Conservation (phyloP, 2,888 invertebrate species). For the Andrena haemorrhoa region DNA sequence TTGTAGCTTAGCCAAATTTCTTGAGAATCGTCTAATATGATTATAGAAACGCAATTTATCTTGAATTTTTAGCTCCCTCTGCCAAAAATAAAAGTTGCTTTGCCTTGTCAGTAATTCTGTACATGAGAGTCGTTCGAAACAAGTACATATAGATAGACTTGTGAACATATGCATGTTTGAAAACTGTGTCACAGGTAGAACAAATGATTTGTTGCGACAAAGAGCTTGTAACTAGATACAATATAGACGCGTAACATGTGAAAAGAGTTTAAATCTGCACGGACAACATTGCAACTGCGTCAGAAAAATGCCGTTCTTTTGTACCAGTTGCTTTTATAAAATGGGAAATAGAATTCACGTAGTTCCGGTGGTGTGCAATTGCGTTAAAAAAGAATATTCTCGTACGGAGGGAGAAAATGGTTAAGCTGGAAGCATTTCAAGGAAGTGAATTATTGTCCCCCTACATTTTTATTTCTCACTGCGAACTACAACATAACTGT, state of each 20-base stretch:
- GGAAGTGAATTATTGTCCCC: background rate
- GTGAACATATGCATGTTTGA: too few relatives aligned
- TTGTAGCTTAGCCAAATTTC: too few relatives aligned
- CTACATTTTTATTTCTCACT: background rate
- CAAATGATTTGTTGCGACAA: background rate
- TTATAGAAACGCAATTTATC: too few relatives aligned
- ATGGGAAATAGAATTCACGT: background rate
- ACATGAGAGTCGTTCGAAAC: background rate
- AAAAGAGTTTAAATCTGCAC: background rate
- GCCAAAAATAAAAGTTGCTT: too few relatives aligned
- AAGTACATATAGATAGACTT: background rate
- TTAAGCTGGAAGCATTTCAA: background rate
- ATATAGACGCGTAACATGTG: background rate
- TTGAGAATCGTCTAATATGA: too few relatives aligned
- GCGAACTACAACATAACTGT: too few relatives aligned
- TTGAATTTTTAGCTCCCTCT: too few relatives aligned
- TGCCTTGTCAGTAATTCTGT: background rate
- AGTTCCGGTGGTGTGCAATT: background rate
- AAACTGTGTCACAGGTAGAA: too few relatives aligned
- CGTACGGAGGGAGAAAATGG: background rate
- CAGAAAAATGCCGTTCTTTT: background rate
- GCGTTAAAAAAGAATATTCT: constrained; percentile 2
- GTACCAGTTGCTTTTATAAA: background rate
- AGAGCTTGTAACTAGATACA: background rate
- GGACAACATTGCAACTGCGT: background rate